Evolutionary conservation across 2,888 invertebrate genomes (phyloP), one percentile per base, ranked within the genome.

Genomic region (Lapara coniferarum): DNA sequence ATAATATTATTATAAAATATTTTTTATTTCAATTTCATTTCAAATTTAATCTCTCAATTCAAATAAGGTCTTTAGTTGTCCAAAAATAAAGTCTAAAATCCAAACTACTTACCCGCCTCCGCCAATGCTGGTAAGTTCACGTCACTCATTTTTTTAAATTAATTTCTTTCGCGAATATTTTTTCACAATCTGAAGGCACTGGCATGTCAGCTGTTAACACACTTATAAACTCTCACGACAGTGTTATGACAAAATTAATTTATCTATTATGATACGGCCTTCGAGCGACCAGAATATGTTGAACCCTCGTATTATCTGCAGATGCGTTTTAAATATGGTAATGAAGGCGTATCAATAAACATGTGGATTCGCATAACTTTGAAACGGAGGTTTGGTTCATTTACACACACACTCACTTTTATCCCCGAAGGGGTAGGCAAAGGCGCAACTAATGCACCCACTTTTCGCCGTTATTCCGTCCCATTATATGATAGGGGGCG

Each of bases 101-200:
- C 8, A 19, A 10, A 46, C 7, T 5, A 78, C 84, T 75, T 37
- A 85, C 84, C 78, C 5, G 69, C 66, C 37, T 77, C 76, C 5
- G 74, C 81, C 25, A 84, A 74, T 10, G 78, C 75, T 0, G 81
- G 78, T 70, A 84, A 77, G 73, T 80, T 80, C 14, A 84, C 68
- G 67, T 82, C 84, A 82, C 84, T 85, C 84, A 85, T 85, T 66
- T 73, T 80, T 37, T 12, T 13, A 56, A 37, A 14, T 19, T 63
- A 16, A 66, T 16, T 4, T 25, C 16, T 14, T 44, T 14, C 14
- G 37, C 37, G 37, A 69, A 66, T 66, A 68, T 71, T 68, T 13
- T 70, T 70, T 53, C 57, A 72, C 44, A 57, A 57, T 63, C 51
- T 67, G 53, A 66, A 57, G 58, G 68, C 68, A 68, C 71, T 68